A percentile compares a stretch with the other conserved stretches of the same genome.
Conservation (phyloP, 2,113 vertebrate species). For the human region DNA sequence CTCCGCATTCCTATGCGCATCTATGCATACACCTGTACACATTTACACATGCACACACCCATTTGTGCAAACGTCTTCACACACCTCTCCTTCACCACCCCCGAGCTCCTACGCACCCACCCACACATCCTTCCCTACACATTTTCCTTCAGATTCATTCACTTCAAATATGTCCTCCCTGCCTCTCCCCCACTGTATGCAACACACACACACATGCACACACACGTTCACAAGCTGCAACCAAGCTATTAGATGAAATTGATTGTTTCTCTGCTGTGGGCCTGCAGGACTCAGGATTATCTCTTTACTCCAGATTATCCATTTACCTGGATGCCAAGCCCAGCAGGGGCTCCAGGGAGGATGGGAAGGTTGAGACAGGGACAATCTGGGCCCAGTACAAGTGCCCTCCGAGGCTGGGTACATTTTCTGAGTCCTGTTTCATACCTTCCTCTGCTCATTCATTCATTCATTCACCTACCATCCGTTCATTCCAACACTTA, state of each 20-base stretch:
- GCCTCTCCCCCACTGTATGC: neutral
- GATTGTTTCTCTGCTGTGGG: neutral
- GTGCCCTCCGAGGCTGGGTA: neutral
- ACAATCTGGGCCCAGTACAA: neutral
- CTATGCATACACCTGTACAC: neutral
- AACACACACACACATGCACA: neutral
- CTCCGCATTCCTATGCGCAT: no score
- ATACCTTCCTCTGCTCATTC: neutral
- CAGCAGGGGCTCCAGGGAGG: neutral
- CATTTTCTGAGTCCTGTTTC: neutral
- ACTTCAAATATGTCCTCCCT: fast-evolving
- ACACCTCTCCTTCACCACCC: neutral
- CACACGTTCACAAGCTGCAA: neutral
- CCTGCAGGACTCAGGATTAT: neutral
- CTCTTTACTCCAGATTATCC: no score
- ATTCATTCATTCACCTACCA: neutral
- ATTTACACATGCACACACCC: no score
- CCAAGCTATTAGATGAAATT: neutral
- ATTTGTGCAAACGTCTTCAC: neutral
- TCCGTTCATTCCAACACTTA: neutral
- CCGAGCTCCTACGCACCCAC: neutral
- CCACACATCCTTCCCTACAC: neutral
- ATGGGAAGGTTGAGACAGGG: neutral
- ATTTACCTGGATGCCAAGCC: neutral
- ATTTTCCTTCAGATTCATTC: no score